Base-by-base conservation (phyloP, 2,797 vertebrate species). In the Percopsis omiscomaycus region DNA sequence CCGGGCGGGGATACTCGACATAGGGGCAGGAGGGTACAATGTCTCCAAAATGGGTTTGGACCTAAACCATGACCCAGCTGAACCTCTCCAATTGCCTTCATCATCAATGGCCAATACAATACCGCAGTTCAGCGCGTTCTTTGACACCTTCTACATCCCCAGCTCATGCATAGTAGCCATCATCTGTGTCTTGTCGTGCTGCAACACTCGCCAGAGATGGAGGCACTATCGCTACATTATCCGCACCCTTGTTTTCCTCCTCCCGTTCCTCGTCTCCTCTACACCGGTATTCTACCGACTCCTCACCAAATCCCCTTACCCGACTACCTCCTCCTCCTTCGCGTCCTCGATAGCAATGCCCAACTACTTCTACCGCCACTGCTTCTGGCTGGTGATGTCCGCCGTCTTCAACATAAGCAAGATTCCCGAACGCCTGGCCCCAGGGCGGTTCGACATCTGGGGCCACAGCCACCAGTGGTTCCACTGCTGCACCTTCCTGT, bases 391-490 rank as follows among this genome's bases (percentile, higher is more conserved):
- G 60, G 68, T 93, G 83, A 88, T 87, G 48, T 93, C 93, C 0
- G 93, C 92, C 0, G 5, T 91, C 61, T 91, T 93, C 74, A 94
- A 93, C 84, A 91, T 94, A 52, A 93, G 92, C 75, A 94, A 94
- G 86, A 42, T 94, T 42, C 93, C 93, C 0, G 93, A 94, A 75
- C 87, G 93, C 0, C 64, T 93, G 0, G 88, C 85, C 3, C 93
- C 93, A 0, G 93, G 93, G 0, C 69, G 83, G 13, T 94, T 94
- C 0, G 92, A 94, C 76, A 91, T 94, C 78, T 93, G 91, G 91
- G 92, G 91, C 11, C 92, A 94, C 88, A 93, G 94, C 71, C 92
- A 93, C 82, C 93, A 94, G 71, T 93, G 92, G 92, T 93, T 94
- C 86, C 87, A 89, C 80, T 93, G 93, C 80, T 95, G 91, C 86